Evolutionary conservation across 1,140 invertebrate species (phyloP), one percentile per base, ranked within the genome.

Genomic region (Heterodera schachtii): DNA sequence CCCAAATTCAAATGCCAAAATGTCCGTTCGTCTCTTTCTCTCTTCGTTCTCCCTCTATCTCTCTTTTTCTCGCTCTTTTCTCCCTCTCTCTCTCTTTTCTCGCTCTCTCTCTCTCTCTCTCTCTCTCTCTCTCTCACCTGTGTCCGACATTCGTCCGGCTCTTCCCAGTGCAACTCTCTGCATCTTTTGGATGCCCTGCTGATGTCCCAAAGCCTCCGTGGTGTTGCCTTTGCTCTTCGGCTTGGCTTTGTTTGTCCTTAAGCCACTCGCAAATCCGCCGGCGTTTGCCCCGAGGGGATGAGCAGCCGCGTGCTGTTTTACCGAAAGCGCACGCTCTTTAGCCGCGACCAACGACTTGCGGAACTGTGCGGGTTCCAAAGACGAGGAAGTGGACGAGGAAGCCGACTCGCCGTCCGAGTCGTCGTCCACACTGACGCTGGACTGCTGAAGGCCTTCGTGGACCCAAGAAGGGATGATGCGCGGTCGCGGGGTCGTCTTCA

Each of bases 401-500:
- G 78, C 79, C 49, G 82, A 81, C 9, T 80, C 82, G 2, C 71
- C 74, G 41, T 87, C 85, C 47, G 87, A 84, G 69, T 89, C 87
- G 76, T 89, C 88, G 78, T 85, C 89, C 60, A 89, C 86, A 43
- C 86, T 88, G 80, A 89, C 87, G 67, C 83, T 85, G 47, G 82
- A 85, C 76, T 89, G 87, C 19, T 78, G 77, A 9, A 78, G 64
- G 73, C 90, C 90, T 69, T 89, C 88, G 78, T 90, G 88, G 5
- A 89, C 89, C 88, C 88, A 89, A 31, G 85, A 87, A 19, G 88
- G 88, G 16, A 86, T 87, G 16, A 89, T 89, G 43, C 87, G 73
- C 6, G 88, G 87, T 47, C 88, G 79, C 8, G 88, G 88, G 11
- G 83, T 78, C 31, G 77, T 78, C 70, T 78, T 78, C 47, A 78